Percentiles rank a stretch among this genome's conserved stretches.
Conservation (phyloP, 2,797 vertebrate genomes). For the Etheostoma perlongum region DNA sequence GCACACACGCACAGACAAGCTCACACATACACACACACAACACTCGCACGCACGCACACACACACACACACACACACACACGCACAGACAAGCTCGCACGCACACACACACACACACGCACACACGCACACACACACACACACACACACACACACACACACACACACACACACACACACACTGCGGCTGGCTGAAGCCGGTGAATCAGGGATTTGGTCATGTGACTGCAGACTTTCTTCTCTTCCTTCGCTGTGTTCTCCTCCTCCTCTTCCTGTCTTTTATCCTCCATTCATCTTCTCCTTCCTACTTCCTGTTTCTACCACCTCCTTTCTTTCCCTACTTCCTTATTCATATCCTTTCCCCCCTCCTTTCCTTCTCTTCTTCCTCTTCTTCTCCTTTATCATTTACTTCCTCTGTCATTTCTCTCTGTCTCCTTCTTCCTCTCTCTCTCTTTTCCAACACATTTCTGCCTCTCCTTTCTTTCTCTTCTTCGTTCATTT, state of each 20-base stretch:
- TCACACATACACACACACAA: no score
- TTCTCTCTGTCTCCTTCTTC: not conserved
- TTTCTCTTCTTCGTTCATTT: no score
- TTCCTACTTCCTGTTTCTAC: not conserved
- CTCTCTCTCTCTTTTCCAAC: no score
- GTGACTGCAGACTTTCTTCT: constrained; percentile 22
- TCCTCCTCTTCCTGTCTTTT: not conserved
- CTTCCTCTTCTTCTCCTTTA: no score
- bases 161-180: constrained; percentile 16
- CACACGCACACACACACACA: constrained; percentile 14
- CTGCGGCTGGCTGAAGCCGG: no score
- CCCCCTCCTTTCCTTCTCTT: not conserved
- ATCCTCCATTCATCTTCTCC: not conserved
- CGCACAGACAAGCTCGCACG: no score
- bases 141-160: constrained; percentile 38
- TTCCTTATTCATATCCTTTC: not conserved
- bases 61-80: no score
- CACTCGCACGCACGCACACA: no score
- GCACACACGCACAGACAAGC: no score
- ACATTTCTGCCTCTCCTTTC: no score
- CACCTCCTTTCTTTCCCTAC: not conserved
- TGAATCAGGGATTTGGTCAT: not conserved
- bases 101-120: constrained; percentile 43
- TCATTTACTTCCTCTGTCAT: no score
- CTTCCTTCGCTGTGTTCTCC: not conserved